Percentiles rank a stretch among this genome's conserved stretches.
These are phyloP conservation scores for Conomelus anceps DNA, from an alignment of 2,888 invertebrate genomes.

Conservation along the genomic window DNA sequence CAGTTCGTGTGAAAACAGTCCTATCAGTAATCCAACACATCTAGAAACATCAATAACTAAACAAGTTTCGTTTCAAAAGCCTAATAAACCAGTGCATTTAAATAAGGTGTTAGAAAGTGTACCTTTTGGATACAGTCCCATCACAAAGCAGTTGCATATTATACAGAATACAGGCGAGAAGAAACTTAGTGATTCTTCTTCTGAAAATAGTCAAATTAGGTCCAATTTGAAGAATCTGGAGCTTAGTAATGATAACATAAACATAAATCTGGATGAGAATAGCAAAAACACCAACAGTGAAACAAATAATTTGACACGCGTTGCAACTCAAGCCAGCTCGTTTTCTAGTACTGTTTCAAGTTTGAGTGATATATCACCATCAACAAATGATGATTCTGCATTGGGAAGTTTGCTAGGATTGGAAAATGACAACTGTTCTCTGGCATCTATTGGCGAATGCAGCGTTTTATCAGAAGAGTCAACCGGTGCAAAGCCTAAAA, in stretches of 20 bases:
- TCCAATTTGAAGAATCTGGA: slow-evolving; percentile 46
- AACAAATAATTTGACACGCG: slow-evolving; percentile 43
- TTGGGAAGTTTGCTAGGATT: slow-evolving; percentile 47
- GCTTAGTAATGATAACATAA: not conserved
- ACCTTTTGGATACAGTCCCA: slow-evolving; percentile 66
- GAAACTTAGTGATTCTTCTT: slow-evolving; percentile 50
- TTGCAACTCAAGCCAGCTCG: slow-evolving; percentile 52
- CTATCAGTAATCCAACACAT: not conserved
- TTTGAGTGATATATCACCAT: slow-evolving; percentile 61
- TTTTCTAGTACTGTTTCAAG: slow-evolving; percentile 64
- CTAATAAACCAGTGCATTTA: slow-evolving; percentile 45
- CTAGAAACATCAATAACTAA: not conserved
- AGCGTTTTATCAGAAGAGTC: slow-evolving; percentile 37
- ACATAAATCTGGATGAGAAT: not conserved
- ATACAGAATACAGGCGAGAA: slow-evolving; percentile 43
- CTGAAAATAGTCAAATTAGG: slow-evolving; percentile 48
- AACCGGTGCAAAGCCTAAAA: slow-evolving; percentile 49
- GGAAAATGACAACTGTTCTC: slow-evolving; percentile 43
- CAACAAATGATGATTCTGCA: slow-evolving; percentile 35
- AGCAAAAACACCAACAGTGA: slow-evolving; percentile 41
- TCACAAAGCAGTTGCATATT: slow-evolving; percentile 61
- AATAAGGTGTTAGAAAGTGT: slow-evolving; percentile 66
- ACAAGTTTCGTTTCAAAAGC: slow-evolving; percentile 22
- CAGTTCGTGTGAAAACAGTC: not conserved
- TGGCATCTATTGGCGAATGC: slow-evolving; percentile 34